These are phyloP conservation scores for Helicoverpa assulta DNA, from an alignment of 2,888 invertebrate species.

Conservation along the genomic window DNA sequence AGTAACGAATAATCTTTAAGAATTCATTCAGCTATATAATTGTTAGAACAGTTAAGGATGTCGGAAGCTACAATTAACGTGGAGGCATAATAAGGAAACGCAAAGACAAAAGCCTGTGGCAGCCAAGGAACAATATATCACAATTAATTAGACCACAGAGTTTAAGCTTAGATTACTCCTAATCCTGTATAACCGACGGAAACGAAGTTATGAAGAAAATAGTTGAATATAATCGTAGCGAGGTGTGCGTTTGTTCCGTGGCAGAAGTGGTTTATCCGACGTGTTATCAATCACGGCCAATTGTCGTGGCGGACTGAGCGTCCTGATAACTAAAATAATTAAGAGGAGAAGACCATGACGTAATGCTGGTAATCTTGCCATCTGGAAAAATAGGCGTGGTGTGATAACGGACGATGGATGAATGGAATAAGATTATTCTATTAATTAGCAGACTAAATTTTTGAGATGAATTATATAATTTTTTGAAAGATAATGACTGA, in stretches of 20 bases:
- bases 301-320: conserved; percentile 28
- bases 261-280: conserved; percentile 18
- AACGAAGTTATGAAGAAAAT: conserved; percentile 5
- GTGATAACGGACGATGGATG: conserved; percentile 6
- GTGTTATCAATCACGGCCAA: conserved; percentile 43
- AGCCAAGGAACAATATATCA: conserved; percentile 5
- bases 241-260: conserved; percentile 8
- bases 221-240: conserved; percentile 5
- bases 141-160: conserved; percentile 23
- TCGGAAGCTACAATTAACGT: not conserved
- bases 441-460: conserved; percentile 19
- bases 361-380: not conserved
- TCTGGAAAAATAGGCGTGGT: not conserved
- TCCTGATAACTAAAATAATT: conserved; percentile 39
- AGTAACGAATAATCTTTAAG: conserved; percentile 1
- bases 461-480: conserved; percentile 20
- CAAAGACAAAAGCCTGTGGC: not conserved
- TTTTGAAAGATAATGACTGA: too few species aligned
- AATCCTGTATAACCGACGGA: conserved; percentile 8
- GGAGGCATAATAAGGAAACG: not conserved
- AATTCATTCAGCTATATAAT: not conserved
- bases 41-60: not conserved
- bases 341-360: conserved; percentile 16
- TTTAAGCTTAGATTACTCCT: conserved; percentile 19
- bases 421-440: conserved; percentile 21